These are phyloP conservation scores for Phyllotis vaccarum DNA, from an alignment of 2,797 vertebrate genomes.

Conservation along the genomic window DNA sequence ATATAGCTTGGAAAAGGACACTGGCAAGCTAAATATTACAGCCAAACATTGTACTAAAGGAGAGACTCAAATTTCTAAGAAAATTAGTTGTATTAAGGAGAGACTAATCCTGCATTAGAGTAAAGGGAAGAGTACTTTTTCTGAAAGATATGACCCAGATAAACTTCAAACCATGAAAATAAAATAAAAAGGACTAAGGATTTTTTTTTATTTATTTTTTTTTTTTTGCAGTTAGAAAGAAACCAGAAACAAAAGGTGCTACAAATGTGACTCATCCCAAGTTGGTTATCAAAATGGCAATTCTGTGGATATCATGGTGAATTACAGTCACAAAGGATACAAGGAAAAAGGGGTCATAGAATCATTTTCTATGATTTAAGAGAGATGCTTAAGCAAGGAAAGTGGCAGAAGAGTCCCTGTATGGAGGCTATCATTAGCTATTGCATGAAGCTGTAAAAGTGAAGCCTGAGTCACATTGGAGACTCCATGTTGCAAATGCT, in stretches of 20 bases:
- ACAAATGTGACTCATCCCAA: neutral
- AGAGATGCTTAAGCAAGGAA: neutral
- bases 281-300: neutral
- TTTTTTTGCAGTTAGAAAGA: neutral
- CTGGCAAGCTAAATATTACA: neutral
- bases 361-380: neutral
- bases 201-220: too few species aligned
- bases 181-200: neutral
- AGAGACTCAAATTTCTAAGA: neutral
- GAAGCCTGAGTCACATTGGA: neutral
- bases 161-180: neutral
- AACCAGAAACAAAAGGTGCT: neutral
- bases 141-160: neutral
- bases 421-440: neutral
- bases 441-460: neutral
- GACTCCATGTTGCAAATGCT: neutral
- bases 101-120: neutral
- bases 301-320: neutral
- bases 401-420: neutral
- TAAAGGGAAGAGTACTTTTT: neutral
- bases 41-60: neutral
- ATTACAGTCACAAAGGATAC: neutral
- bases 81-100: neutral
- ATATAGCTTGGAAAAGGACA: neutral
- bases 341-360: neutral